Evolutionary conservation across 2,888 invertebrate species (phyloP), one percentile per base, ranked within the genome.

Genomic region (Nemurella pictetii): DNA sequence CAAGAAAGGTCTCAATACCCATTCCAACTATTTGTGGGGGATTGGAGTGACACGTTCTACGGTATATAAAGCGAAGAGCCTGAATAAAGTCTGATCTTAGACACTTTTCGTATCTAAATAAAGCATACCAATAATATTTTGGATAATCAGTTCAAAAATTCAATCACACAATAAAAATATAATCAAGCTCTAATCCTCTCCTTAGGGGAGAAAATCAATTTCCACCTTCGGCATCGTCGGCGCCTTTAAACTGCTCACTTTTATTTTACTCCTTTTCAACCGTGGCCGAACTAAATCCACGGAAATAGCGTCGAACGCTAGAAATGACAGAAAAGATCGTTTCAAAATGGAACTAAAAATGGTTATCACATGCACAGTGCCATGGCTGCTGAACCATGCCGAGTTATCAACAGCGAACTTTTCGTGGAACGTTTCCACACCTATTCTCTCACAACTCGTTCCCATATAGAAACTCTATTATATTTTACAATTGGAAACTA

Each of bases 191-290:
- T 78, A 78, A 78, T 78, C 78, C 78, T 78, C 30, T 27, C 30
- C 29, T 30, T 25, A 75, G 27, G 15, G 75, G 1, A 9, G 75
- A 9, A 29, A 75, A 55, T 55, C 75, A 29, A 29, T 75, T 78
- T 78, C 29, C 27, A 55, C 55, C 55, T 28, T 15, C 26, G 28
- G 28, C 75, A 9, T 28, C 75, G 26, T 80, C 80, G 35, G 32
- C 26, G 80, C n/a, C 80, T 80, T 26, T 80, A 82, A 82, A 82
- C 72, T 82, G 82, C 26, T 25, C 28, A 72, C 82, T 82, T 82
- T 72, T 72, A 72, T 83, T 84, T 84, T 78, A 72, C 77, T 83
- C 77, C 84, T 32, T 83, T 83, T 84, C 84, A 85, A 82, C 82
- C 74, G 36, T 20, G 74, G 84, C 82, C 32, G 82, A 27, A 77